phyloP scores from a whole-genome alignment of 2,113 vertebrate genomes.

The Kryptolebias marmoratus region DNA sequence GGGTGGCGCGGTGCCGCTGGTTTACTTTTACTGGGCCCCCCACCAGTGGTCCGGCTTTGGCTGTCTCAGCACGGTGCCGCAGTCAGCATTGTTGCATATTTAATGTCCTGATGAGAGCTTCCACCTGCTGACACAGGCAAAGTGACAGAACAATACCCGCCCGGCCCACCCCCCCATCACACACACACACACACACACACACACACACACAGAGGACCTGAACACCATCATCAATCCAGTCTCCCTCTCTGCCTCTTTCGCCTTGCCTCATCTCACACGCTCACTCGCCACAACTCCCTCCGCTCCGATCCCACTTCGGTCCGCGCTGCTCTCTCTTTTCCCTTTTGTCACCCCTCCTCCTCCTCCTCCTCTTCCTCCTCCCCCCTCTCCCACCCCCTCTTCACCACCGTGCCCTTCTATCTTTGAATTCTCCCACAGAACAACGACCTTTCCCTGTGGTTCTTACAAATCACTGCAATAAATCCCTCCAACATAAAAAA shows the following conservation, averaged over 20 bases:
- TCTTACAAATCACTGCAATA: constrained; percentile 58
- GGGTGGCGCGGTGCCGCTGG: constrained; percentile 22
- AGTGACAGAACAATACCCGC: constrained; percentile 95
- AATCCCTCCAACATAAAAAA: constrained; percentile 47
- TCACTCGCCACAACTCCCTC: constrained; percentile 57
- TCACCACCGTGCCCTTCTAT: constrained; percentile 58
- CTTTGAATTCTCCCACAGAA: constrained; percentile 55
- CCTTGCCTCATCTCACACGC: constrained; percentile 54
- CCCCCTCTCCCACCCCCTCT: background rate
- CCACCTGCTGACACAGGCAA: constrained; percentile 99
- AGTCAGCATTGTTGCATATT: constrained; percentile 99
- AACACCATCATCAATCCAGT: constrained; percentile 87
- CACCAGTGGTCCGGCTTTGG: constrained; percentile 77
- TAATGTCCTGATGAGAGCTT: constrained; percentile 97
- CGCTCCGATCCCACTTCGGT: constrained; percentile 51
- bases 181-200: constrained; percentile 13
- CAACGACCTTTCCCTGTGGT: constrained; percentile 58
- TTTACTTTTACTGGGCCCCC: constrained; percentile 59
- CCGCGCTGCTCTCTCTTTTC: constrained; percentile 30
- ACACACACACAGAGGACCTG: constrained; percentile 59
- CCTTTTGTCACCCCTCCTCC: constrained; percentile 26
- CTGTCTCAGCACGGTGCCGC: constrained; percentile 90
- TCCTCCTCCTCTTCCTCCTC: background rate
- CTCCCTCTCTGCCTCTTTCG: constrained; percentile 65
- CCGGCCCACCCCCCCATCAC: constrained; percentile 60